Conservation (phyloP, 2,888 invertebrate genomes). For the Calephelis perditalis region DNA sequence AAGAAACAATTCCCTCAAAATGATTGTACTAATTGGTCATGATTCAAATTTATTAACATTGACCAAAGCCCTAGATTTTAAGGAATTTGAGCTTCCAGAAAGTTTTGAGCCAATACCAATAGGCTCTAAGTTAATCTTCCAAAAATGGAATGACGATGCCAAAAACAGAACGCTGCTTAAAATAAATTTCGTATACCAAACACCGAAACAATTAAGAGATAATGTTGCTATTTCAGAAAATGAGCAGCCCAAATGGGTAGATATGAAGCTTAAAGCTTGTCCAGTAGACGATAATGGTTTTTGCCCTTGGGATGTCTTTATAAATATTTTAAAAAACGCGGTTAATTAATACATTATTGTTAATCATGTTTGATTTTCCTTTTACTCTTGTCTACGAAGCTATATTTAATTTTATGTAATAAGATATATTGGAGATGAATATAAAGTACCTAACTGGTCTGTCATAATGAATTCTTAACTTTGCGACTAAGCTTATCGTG, state of each 20-base stretch:
- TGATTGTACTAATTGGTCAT: conserved; percentile 52
- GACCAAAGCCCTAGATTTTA: conserved; percentile 42
- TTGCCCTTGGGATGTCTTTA: conserved; percentile 47
- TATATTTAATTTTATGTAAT: no score
- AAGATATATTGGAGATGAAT: no score
- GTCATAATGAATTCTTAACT: no score
- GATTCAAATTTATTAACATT: conserved; percentile 54
- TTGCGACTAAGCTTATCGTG: no score
- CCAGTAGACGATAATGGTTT: conserved; percentile 38
- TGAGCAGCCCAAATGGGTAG: conserved; percentile 41
- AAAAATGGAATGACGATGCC: conserved; percentile 48
- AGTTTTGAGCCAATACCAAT: conserved; percentile 54
- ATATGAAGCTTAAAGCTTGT: conserved; percentile 37
- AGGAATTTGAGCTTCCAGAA: conserved; percentile 39
- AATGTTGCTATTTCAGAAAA: conserved; percentile 35
- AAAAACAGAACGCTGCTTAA: conserved; percentile 41
- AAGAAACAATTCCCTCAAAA: conserved; percentile 31
- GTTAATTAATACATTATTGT: not conserved
- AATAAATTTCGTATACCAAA: conserved; percentile 52
- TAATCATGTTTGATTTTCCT: not conserved
- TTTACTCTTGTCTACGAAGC: no score
- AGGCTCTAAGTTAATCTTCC: conserved; percentile 58
- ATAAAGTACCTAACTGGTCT: no score
- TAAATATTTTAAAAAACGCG: conserved; percentile 28
- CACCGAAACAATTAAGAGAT: conserved; percentile 43